phyloP scores from a whole-genome alignment of 2,113 vertebrate genomes.

The Chauna torquata region DNA sequence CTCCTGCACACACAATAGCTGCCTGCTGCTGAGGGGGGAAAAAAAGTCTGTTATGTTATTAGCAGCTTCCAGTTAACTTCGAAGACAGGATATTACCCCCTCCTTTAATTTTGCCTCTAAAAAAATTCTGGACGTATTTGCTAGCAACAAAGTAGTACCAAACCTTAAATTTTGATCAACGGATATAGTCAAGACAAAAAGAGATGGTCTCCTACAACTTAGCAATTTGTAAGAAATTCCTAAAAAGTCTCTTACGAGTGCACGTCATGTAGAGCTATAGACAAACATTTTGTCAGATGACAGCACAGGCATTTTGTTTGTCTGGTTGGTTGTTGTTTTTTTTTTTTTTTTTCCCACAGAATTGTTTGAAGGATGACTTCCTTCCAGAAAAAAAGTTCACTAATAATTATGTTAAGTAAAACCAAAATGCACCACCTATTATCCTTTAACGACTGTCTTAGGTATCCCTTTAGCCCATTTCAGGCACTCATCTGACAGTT shows the following conservation, averaged over 20 bases:
- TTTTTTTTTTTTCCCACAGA: neutral
- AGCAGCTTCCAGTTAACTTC: neutral
- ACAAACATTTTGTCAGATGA: neutral
- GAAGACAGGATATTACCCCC: neutral
- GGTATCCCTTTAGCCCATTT: neutral
- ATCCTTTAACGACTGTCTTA: neutral
- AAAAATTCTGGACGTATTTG: neutral
- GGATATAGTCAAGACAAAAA: neutral
- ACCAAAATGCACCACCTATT: neutral
- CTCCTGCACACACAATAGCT: neutral
- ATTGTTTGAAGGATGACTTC: neutral
- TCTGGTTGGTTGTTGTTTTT: neutral
- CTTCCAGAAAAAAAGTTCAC: neutral
- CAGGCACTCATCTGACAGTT: neutral
- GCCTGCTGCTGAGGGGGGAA: neutral
- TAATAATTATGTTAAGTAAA: neutral
- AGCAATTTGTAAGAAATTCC: neutral
- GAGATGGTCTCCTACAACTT: neutral
- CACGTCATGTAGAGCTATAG: neutral
- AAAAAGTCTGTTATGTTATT: neutral
- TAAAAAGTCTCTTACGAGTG: neutral
- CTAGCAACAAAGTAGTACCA: neutral
- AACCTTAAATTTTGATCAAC: neutral
- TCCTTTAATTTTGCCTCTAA: neutral
- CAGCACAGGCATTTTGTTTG: neutral